phyloP scores from a whole-genome alignment of 1,140 invertebrate genomes.

The Trichonephila clavata region DNA sequence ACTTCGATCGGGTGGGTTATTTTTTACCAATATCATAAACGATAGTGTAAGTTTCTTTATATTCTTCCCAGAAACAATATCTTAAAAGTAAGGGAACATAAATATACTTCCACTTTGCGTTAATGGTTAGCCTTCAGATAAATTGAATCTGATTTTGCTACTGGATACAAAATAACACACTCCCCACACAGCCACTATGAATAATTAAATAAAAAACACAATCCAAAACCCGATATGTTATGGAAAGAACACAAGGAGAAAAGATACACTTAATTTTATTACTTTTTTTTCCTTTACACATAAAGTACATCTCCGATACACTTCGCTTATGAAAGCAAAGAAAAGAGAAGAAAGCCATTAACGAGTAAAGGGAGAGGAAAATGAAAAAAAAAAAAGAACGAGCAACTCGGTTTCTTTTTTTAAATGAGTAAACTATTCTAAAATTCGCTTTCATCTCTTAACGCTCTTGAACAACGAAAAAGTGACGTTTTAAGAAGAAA shows the following conservation, averaged over 20 bases:
- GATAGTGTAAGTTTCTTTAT: no score
- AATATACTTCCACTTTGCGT: background rate
- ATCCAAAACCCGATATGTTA: slow-evolving; percentile 13
- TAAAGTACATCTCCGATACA: slow-evolving; percentile 23
- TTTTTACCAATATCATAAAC: no score
- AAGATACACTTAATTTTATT: slow-evolving; percentile 14
- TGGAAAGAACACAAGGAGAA: background rate
- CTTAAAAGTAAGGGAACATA: no score
- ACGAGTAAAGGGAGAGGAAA: background rate
- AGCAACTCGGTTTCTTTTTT: background rate
- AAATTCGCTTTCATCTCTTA: slow-evolving; percentile 22
- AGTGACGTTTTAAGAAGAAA: background rate
- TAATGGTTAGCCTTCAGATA: background rate
- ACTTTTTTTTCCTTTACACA: background rate
- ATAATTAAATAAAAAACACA: slow-evolving; percentile 32
- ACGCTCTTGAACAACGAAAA: background rate
- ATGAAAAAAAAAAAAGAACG: background rate
- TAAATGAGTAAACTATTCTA: slow-evolving; percentile 22
- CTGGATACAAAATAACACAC: background rate
- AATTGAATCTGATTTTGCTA: background rate
- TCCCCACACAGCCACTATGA: background rate
- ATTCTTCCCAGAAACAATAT: background rate
- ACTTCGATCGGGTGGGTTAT: background rate
- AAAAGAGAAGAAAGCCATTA: background rate
- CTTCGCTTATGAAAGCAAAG: slow-evolving; percentile 11